Percentiles rank a stretch among this genome's conserved stretches.
Conservation (phyloP, 2,888 invertebrate species). For the Stenotaenia linearis region DNA sequence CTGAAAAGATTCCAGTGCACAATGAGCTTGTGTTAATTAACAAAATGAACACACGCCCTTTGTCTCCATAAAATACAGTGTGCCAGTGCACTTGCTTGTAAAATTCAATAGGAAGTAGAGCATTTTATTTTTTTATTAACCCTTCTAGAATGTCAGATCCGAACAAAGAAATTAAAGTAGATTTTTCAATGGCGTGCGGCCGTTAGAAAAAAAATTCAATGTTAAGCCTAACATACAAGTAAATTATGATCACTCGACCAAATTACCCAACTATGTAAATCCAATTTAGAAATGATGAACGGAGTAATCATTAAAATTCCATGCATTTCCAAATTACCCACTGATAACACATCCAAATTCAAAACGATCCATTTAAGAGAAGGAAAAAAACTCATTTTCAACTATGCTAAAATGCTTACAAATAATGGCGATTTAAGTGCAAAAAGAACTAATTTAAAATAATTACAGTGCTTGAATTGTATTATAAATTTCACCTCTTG, state of each 20-base stretch:
- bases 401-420: not conserved
- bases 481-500: no score
- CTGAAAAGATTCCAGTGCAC: not conserved
- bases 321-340: not conserved
- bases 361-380: not conserved
- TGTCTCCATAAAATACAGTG: not conserved
- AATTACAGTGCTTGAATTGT: no score
- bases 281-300: not conserved
- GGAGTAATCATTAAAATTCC: not conserved
- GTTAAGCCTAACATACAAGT: not conserved
- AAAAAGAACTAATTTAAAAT: no score
- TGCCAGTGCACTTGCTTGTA: not conserved
- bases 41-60: conserved; percentile 23
- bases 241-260: not conserved
- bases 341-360: not conserved
- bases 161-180: not conserved
- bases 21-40: conserved; percentile 1
- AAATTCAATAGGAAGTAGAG: not conserved
- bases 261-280: no score
- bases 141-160: not conserved
- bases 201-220: no score
- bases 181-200: no score
- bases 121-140: not conserved
- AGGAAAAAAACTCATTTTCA: not conserved
- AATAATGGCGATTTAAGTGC: no score